Percentiles rank a stretch among this genome's conserved stretches.
Evolutionary conservation across 92 coral and sea anemone species (phyloP).

Genomic region (Palythoa caribaeorum): DNA sequence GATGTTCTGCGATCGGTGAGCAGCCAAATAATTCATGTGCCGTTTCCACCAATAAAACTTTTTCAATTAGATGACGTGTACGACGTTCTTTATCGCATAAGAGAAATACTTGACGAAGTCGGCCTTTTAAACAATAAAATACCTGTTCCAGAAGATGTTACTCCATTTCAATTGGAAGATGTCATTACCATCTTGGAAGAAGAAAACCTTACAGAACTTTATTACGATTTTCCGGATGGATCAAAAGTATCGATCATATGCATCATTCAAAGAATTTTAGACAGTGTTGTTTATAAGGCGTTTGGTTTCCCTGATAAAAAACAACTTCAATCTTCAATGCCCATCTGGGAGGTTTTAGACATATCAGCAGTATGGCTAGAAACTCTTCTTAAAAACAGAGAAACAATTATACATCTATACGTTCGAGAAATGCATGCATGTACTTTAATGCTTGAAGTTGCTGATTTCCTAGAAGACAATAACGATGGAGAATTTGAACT

Average conservation of each 20-base stretch:
- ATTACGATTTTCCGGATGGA: conserved; percentile 7
- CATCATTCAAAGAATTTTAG: conserved; percentile 4
- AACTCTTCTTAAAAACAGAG: not conserved
- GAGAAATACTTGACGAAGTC: not conserved
- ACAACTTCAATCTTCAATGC: not conserved
- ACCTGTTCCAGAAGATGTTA: not conserved
- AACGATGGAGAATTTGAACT: not conserved
- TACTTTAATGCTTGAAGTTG: not conserved
- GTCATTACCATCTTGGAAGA: not conserved
- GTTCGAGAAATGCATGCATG: conserved; percentile 8
- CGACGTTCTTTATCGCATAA: not conserved
- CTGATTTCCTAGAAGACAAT: conserved; percentile 9
- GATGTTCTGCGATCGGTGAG: not conserved
- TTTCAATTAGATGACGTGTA: conserved; percentile 11
- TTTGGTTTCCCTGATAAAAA: conserved; percentile 6
- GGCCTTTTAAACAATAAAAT: not conserved
- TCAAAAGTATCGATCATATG: not conserved
- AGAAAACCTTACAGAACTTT: not conserved
- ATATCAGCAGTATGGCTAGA: not conserved
- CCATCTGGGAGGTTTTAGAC: conserved; percentile 10
- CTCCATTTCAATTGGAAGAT: conserved; percentile 26
- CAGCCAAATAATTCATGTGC: not conserved
- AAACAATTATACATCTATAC: not conserved
- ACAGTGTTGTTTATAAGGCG: not conserved
- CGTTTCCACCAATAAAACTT: not conserved